phyloP scores from a whole-genome alignment of 1,140 invertebrate species.

The Vanessa atalanta region DNA sequence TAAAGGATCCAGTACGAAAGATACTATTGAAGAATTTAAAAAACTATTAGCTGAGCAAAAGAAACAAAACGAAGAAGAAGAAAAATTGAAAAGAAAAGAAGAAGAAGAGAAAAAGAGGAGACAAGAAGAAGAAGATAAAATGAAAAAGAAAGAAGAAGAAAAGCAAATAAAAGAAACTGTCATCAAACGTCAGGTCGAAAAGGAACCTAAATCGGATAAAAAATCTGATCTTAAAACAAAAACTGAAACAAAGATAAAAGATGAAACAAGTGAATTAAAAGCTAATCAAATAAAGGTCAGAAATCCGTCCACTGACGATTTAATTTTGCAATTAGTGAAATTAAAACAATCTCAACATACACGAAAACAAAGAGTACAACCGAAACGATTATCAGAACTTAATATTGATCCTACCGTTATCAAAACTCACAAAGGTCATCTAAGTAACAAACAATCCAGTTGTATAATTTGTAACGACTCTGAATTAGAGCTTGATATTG shows the following conservation, averaged over 20 bases:
- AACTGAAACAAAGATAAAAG: slow-evolving; percentile 16
- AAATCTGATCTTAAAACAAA: slow-evolving; percentile 20
- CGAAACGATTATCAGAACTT: slow-evolving; percentile 39
- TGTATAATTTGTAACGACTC: slow-evolving; percentile 51
- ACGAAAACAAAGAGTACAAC: slow-evolving; percentile 24
- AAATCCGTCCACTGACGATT: slow-evolving; percentile 44
- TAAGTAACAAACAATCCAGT: slow-evolving; percentile 19
- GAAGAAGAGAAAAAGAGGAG: slow-evolving; percentile 26
- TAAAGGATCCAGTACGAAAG: not conserved
- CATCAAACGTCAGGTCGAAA: no score
- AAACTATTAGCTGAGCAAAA: slow-evolving; percentile 8
- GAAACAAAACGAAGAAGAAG: slow-evolving; percentile 29
- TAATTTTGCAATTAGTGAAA: slow-evolving; percentile 52
- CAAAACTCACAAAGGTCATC: slow-evolving; percentile 39
- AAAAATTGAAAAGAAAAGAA: slow-evolving; percentile 22
- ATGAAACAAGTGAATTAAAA: slow-evolving; percentile 43
- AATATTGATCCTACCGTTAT: slow-evolving; percentile 32
- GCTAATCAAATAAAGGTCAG: slow-evolving; percentile 46
- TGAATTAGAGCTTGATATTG: slow-evolving; percentile 52
- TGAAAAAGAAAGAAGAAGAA: not conserved
- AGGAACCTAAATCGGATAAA: not conserved
- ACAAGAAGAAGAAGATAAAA: slow-evolving; percentile 15
- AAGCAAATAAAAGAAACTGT: not conserved
- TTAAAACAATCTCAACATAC: slow-evolving; percentile 42
- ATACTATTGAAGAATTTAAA: not conserved